phyloP scores from a whole-genome alignment of 2,888 invertebrate genomes.

The Notodonta dromedarius region DNA sequence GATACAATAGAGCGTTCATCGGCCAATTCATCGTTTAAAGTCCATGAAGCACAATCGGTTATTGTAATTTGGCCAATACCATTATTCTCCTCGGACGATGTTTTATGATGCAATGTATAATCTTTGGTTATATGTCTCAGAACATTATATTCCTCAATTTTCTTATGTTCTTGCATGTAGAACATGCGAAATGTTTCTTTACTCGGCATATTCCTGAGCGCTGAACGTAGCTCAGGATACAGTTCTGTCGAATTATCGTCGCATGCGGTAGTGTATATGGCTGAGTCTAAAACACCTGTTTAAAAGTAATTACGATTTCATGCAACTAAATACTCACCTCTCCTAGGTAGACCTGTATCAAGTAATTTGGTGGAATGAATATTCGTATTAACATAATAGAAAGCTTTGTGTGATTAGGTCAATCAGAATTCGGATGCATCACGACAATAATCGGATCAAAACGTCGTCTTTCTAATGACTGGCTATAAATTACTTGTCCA shows the following conservation, averaged over 20 bases:
- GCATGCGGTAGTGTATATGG: conserved; percentile 22
- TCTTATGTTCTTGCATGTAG: conserved; percentile 9
- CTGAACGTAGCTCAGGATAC: conserved; percentile 11
- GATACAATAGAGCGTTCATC: conserved; percentile 17
- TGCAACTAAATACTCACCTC: conserved; percentile 42
- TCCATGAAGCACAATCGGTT: conserved; percentile 25
- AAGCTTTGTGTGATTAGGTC: not conserved
- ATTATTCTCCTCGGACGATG: conserved; percentile 17
- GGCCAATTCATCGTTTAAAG: conserved; percentile 7
- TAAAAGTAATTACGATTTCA: conserved; percentile 9
- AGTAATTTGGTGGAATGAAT: conserved; percentile 26
- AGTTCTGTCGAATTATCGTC: conserved; percentile 6
- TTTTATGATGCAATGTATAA: not conserved
- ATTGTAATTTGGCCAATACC: conserved; percentile 14
- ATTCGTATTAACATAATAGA: not conserved
- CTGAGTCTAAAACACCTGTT: conserved; percentile 28
- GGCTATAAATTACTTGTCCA: not conserved
- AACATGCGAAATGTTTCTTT: conserved; percentile 10
- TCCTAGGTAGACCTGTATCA: conserved; percentile 67
- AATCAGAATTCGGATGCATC: not conserved
- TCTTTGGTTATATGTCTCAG: not conserved
- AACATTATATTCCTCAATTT: not conserved
- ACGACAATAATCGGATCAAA: not conserved
- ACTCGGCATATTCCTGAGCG: conserved; percentile 10
- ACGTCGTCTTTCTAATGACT: not conserved